Percentiles rank a stretch among this genome's conserved stretches.
Conservation (phyloP, 2,888 invertebrate genomes). For the Drosophila anomalata region DNA sequence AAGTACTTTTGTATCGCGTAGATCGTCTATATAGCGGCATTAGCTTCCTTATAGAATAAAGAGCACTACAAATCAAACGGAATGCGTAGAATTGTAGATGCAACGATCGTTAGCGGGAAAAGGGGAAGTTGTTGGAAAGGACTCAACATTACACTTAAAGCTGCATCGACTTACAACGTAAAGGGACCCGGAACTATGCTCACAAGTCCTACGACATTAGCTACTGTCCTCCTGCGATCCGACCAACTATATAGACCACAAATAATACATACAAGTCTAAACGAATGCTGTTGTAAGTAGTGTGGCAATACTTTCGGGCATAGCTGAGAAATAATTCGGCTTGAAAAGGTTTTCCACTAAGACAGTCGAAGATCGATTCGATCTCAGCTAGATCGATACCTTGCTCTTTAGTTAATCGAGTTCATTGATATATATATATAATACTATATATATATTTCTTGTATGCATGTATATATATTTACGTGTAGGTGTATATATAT, state of each 20-base stretch:
- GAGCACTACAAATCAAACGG: slow-evolving; percentile 60
- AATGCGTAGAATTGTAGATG: slow-evolving; percentile 44
- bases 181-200: slow-evolving; percentile 18
- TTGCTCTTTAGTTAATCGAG: slow-evolving; percentile 45
- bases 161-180: slow-evolving; percentile 49
- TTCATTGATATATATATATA: slow-evolving; percentile 44
- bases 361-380: slow-evolving; percentile 51
- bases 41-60: slow-evolving; percentile 39
- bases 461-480: slow-evolving; percentile 50
- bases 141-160: slow-evolving; percentile 75
- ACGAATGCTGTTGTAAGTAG: slow-evolving; percentile 27
- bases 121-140: slow-evolving; percentile 61
- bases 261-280: slow-evolving; percentile 33
- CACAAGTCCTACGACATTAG: slow-evolving; percentile 9
- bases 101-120: slow-evolving; percentile 72
- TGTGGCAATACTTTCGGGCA: slow-evolving; percentile 12
- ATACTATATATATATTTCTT: slow-evolving; percentile 48
- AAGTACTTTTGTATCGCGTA: slow-evolving; percentile 10
- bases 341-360: slow-evolving; percentile 24
- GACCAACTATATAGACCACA: slow-evolving; percentile 15
- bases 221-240: no score
- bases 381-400: slow-evolving; percentile 14
- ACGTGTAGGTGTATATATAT: slow-evolving; percentile 52
- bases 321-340: slow-evolving; percentile 27
- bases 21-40: slow-evolving; percentile 20